Evolutionary conservation across 2,888 invertebrate species (phyloP), one percentile per base, ranked within the genome.

Genomic region (Lepidonotus clava): DNA sequence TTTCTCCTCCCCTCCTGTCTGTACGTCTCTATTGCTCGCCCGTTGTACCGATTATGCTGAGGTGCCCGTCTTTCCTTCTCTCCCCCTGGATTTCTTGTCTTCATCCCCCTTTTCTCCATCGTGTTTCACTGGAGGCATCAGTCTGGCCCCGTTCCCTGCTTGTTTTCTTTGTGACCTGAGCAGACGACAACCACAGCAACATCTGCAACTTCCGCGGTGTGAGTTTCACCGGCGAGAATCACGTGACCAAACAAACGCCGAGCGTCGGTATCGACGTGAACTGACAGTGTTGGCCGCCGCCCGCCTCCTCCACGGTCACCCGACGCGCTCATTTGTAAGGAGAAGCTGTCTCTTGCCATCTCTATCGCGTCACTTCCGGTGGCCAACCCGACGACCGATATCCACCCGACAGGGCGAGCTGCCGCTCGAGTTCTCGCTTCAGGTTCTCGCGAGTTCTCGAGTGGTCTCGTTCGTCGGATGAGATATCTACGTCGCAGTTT

Each of bases 171-270:
- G 76, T 1, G 76, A 76, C 40, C 38, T 4, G 76, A 76, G 36
- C 76, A 36, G 76, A 14, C 38, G 38, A 36, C 76, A 40, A 14
- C 0, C n/a, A 28, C 67, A 21, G 34, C 76, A 5, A 34, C 76
- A 76, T 76, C 76, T 76, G 76, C 76, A 76, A 76, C 76, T 76
- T 76, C 76, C 76, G 76, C 40, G 76, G 76, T 76, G 76, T 76
- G 76, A 76, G 76, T 76, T 76, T 76, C 76, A 11, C 1, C 76
- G 34, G 36, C 38, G 21, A 24, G 40, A 76, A 21, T 76, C 76
- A 76, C 76, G 76, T 76, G 76, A 76, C 76, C 40, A 76, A 76
- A 76, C 76, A 76, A 76, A 36, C 76, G 21, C 61, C 28, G 28
- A 32, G 11, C 61, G 61, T 61, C 61, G 46, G 46, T 18, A 18